Base-by-base conservation (phyloP, 1,140 invertebrate species). In the Cylas formicarius region DNA sequence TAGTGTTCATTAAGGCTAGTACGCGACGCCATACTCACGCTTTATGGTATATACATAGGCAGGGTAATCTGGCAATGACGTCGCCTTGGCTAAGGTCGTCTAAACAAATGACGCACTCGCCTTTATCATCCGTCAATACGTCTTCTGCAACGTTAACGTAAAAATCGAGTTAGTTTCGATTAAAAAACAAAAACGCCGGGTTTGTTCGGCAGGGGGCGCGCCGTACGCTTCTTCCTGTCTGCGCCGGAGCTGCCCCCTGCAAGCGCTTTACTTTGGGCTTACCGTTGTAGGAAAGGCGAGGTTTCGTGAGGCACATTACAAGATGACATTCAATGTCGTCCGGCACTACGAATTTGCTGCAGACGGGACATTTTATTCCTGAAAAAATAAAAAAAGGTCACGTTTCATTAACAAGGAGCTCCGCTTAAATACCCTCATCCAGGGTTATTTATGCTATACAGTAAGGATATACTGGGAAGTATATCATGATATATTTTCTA, bases 41-140 rank as follows among this genome's bases (percentile, higher is more conserved):
- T 81, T 98, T 99, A 72, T 98, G 95, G 73, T 98, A 99, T 77
- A 99, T 94, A 80, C 95, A 99, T 53, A 98, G 82, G 75, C 95
- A 99, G 61, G 95, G 95, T 68, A 99, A 79, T 63, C 95, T 83
- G 53, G 95, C 95, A 68, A 98, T 98, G 52, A 88, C 89, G 72
- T 97, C 86, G 42, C 94, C 95, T 63, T 90, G 81, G 63, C 77
- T 78, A 62, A 99, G 78, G 61, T 97, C 94, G 70, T 99, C 95
- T 59, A 99, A 81, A 73, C 95, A 98, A 71, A 99, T 99, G 47
- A 96, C 90, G 77, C 95, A 99, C 38, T 98, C 95, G 26, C 87
- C 89, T 67, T 97, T 97, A 60, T 92, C 84, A 70, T 97, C 92
- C 47, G 80, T 82, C 67, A 98, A 74, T 56, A 95, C 80, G 72